These are phyloP conservation scores for Teinopalpus imperialis DNA, from an alignment of 2,888 invertebrate species.

Conservation along the genomic window DNA sequence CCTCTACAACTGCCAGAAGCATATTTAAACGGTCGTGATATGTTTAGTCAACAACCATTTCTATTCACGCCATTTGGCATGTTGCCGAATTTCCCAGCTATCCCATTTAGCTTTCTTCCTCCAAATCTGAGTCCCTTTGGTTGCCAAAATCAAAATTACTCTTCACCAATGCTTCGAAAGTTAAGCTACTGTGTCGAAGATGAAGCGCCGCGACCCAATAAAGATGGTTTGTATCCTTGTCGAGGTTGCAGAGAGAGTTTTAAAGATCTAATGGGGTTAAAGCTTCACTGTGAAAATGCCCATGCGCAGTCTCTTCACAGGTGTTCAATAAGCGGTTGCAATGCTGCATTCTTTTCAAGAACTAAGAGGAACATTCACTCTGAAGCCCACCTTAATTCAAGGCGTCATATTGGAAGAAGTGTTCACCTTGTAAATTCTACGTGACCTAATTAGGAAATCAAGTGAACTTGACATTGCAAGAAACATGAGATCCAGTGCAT, in stretches of 20 bases:
- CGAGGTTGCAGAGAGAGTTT: conserved; percentile 86
- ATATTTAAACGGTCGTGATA: conserved; percentile 64
- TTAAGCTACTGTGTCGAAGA: conserved; percentile 85
- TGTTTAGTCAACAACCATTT: conserved; percentile 72
- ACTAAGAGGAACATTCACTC: conserved; percentile 90
- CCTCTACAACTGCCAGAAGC: conserved; percentile 62
- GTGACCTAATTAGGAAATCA: conserved; percentile 51
- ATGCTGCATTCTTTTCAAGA: conserved; percentile 89
- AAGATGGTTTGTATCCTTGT: conserved; percentile 86
- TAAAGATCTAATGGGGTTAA: conserved; percentile 83
- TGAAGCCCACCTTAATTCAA: conserved; percentile 82
- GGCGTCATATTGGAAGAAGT: conserved; percentile 56
- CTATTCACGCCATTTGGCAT: conserved; percentile 74
- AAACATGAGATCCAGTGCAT: conserved; percentile 55
- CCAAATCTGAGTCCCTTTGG: conserved; percentile 67
- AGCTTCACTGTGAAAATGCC: conserved; percentile 87
- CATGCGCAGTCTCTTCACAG: conserved; percentile 87
- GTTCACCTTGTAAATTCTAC: conserved; percentile 48
- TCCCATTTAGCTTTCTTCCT: conserved; percentile 70
- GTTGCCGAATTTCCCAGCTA: conserved; percentile 72
- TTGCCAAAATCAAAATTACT: conserved; percentile 62
- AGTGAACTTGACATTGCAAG: conserved; percentile 28
- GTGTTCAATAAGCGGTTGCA: conserved; percentile 89
- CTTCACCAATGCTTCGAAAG: conserved; percentile 58
- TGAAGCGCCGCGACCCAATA: conserved; percentile 84